Evolutionary conservation across 1,140 invertebrate genomes (phyloP), one percentile per base, ranked within the genome.

Genomic region (Ceratina australensis): DNA sequence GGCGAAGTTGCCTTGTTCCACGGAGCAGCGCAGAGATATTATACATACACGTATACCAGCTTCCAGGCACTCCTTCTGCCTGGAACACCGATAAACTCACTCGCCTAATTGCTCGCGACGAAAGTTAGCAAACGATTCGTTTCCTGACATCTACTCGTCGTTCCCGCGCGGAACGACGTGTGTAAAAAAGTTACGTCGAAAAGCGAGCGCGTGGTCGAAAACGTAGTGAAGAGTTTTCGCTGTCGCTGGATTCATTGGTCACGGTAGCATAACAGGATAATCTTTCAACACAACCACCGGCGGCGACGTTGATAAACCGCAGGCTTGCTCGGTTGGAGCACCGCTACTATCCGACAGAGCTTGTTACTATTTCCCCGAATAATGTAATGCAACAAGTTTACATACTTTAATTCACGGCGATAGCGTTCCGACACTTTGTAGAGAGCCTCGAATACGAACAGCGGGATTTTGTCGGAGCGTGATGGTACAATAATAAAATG

Each of bases 231-330:
- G 26, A 68, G 28, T 22, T 67, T 49, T 67, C 60, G 10, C 16
- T 8, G 33, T 15, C 7, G 5, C 10, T 49, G 54, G 57, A 68
- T 71, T 69, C 56, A 50, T 61, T 24, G 74, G 57, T 52, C 67
- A 67, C 72, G n/a, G 74, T 77, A 52, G 67, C 57, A 18, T 54
- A 71, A 42, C 26, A 26, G 67, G 26, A 77, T 77, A 77, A 69
- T 77, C 56, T 77, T 71, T 77, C 74, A 69, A 20, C 49, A 71
- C 49, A 71, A 60, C 67, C 13, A 69, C 12, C 66, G 15, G 12
- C 57, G 10, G 18, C 20, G 66, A 63, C 47, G 26, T 33, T 26
- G 66, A 47, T 33, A 77, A 69, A 77, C 74, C 74, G 24, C 74
- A 77, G 61, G 52, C 67, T 28, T 24, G 74, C 57, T 50, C 50